Evolutionary conservation across 1,140 invertebrate species (phyloP).

Genomic region (Ptiloglossa arizonensis): DNA sequence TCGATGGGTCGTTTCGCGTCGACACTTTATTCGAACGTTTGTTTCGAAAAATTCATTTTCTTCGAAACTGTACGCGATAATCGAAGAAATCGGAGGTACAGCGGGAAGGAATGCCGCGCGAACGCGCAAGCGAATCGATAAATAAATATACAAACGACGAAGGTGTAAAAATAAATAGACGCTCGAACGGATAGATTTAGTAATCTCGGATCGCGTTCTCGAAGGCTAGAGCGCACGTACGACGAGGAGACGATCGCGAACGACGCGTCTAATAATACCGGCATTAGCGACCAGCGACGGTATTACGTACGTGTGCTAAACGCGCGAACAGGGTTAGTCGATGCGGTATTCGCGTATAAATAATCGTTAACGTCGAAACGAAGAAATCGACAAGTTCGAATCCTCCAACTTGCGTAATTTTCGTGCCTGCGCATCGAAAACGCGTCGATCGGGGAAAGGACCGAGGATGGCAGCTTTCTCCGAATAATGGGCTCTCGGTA

Average conservation of each 20-base stretch:
- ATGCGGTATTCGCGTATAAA: not conserved
- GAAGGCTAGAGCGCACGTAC: not conserved
- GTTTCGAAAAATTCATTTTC: too few species aligned
- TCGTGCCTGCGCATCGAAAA: not conserved
- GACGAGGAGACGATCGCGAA: too few species aligned
- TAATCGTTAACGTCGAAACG: too few species aligned
- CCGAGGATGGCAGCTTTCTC: not conserved
- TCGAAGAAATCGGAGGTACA: not conserved
- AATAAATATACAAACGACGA: not conserved
- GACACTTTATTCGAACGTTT: too few species aligned
- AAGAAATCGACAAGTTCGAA: not conserved
- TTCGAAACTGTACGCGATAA: too few species aligned
- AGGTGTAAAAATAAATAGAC: not conserved
- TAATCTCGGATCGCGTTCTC: not conserved
- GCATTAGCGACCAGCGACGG: not conserved
- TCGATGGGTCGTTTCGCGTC: too few species aligned
- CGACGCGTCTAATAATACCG: not conserved
- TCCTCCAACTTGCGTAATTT: slow-evolving; percentile 24
- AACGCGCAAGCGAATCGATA: not conserved
- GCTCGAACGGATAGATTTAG: not conserved
- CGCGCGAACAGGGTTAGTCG: not conserved
- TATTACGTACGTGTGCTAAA: not conserved
- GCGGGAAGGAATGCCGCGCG: not conserved
- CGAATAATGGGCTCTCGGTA: not conserved
- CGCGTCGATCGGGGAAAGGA: not conserved